phyloP scores from a whole-genome alignment of 2,113 vertebrate species.

The Addax nasomaculatus region DNA sequence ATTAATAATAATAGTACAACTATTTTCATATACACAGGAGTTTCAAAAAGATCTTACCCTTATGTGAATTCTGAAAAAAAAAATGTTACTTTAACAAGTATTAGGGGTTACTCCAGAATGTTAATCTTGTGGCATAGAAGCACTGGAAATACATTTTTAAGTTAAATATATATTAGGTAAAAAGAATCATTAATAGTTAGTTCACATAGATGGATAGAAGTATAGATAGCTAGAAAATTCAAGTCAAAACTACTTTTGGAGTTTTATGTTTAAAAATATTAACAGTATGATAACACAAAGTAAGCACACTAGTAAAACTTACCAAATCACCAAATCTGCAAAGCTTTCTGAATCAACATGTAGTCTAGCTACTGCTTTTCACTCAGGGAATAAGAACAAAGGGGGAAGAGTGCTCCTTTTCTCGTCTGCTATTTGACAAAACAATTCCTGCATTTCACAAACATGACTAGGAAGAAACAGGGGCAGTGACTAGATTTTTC shows the following conservation, averaged over 20 bases:
- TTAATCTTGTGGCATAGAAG: background rate
- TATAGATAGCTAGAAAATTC: background rate
- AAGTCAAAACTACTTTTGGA: background rate
- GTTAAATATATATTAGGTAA: background rate
- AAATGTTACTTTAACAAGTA: background rate
- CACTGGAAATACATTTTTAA: background rate
- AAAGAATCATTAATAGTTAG: background rate
- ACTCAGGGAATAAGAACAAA: background rate
- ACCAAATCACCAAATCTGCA: background rate
- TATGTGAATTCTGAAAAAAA: background rate
- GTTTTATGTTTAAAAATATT: constrained; percentile 4
- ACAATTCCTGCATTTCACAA: background rate
- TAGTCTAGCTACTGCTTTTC: background rate
- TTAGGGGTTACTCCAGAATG: background rate
- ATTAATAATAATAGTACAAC: background rate
- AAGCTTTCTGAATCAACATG: background rate
- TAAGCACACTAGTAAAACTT: background rate
- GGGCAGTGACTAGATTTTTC: background rate
- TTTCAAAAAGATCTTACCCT: background rate
- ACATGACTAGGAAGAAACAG: background rate
- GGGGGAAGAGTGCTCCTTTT: background rate
- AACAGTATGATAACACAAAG: background rate
- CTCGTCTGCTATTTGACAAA: background rate
- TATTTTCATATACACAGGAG: background rate
- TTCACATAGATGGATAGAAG: background rate